phyloP scores from a whole-genome alignment of 1,140 invertebrate species.

The Drosophila tristis region DNA sequence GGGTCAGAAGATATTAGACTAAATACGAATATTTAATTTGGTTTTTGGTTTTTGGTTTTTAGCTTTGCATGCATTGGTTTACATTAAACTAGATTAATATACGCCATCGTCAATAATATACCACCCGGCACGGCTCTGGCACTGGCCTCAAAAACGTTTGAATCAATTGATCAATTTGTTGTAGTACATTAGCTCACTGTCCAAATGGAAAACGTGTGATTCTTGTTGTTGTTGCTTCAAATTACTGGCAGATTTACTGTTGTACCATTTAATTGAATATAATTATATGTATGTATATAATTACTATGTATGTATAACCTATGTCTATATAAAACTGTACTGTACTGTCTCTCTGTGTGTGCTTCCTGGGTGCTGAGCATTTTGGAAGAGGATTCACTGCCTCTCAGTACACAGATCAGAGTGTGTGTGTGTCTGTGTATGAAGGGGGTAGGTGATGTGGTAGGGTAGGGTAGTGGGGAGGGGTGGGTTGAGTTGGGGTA shows the following conservation, averaged over 20 bases:
- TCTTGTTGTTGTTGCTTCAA: slow-evolving; percentile 73
- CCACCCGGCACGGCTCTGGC: slow-evolving; percentile 38
- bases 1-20: slow-evolving; percentile 30
- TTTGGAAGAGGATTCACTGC: background rate
- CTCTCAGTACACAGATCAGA: background rate
- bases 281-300: slow-evolving; percentile 47
- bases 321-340: slow-evolving; percentile 54
- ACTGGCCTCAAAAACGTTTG: slow-evolving; percentile 56
- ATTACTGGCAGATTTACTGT: slow-evolving; percentile 76
- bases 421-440: slow-evolving; percentile 7
- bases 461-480: background rate
- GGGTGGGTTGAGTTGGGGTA: slow-evolving; percentile 8
- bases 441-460: background rate
- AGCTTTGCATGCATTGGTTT: slow-evolving; percentile 50
- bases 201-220: slow-evolving; percentile 82
- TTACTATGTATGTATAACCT: slow-evolving; percentile 40
- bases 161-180: slow-evolving; percentile 75
- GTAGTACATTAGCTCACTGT: slow-evolving; percentile 80
- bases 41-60: slow-evolving; percentile 27
- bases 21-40: slow-evolving; percentile 46
- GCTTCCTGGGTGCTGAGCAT: background rate
- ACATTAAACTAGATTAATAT: slow-evolving; percentile 62
- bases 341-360: slow-evolving; percentile 34
- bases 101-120: slow-evolving; percentile 65
- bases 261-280: slow-evolving; percentile 61